Percentiles rank a stretch among this genome's conserved stretches.
Evolutionary conservation across 2,888 invertebrate genomes (phyloP).

Genomic region (Cheilosia grossa): DNA sequence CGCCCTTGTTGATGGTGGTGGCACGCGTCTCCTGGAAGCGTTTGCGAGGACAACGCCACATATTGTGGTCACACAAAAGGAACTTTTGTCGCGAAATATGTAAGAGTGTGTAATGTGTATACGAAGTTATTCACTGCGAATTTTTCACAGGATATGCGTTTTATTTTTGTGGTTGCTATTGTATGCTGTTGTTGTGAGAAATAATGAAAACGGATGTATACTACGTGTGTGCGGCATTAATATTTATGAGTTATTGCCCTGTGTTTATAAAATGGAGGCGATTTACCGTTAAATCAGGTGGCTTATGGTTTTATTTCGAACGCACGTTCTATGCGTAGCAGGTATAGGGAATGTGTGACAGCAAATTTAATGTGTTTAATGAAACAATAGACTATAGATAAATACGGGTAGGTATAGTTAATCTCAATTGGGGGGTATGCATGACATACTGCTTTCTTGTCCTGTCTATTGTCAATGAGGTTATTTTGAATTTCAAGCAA

Average conservation of each 20-base stretch:
- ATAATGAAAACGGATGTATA: conserved; percentile 48
- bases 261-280: conserved; percentile 13
- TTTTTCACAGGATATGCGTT: conserved; percentile 28
- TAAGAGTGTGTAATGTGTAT: conserved; percentile 11
- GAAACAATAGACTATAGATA: conserved; percentile 20
- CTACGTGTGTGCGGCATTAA: conserved; percentile 59
- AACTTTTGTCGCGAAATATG: conserved; percentile 36
- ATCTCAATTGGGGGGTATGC: not conserved
- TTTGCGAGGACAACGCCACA: conserved; percentile 39
- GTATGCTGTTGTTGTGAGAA: conserved; percentile 6
- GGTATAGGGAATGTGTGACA: conserved; percentile 20
- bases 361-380: conserved; percentile 30
- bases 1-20: conserved; percentile 30
- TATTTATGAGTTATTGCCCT: conserved; percentile 67
- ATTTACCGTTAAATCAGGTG: conserved; percentile 51
- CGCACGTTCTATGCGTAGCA: not conserved
- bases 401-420: conserved; percentile 3
- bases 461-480: no score
- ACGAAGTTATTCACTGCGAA: conserved; percentile 9
- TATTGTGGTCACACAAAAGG: conserved; percentile 63
- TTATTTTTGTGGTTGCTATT: conserved; percentile 21
- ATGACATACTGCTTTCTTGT: no score
- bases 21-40: conserved; percentile 60
- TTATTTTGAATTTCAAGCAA: no score
- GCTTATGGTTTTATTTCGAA: conserved; percentile 44